Conservation (phyloP, 2,797 vertebrate genomes). For the Macropus fuliginosus region DNA sequence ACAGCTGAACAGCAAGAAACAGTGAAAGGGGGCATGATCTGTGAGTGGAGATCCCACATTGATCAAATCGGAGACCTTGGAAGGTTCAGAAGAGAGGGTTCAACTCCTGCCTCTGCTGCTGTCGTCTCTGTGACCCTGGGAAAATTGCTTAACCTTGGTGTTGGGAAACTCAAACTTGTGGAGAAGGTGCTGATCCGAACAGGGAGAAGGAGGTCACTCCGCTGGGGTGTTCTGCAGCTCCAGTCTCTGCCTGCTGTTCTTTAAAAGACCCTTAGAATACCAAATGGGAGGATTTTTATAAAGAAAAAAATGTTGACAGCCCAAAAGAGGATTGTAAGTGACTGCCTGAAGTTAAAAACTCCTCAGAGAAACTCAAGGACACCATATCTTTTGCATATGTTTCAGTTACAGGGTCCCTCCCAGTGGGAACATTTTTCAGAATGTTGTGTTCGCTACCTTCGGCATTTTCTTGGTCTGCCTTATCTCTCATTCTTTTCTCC, state of each 20-base stretch:
- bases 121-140: not conserved
- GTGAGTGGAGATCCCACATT: not conserved
- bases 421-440: constrained; percentile 61
- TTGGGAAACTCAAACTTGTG: not conserved
- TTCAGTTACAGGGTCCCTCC: constrained; percentile 53
- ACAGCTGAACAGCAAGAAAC: not conserved
- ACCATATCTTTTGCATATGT: constrained; percentile 49
- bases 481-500: constrained; percentile 65
- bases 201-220: not conserved
- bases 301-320: constrained; percentile 56
- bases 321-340: not conserved
- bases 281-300: constrained; percentile 52
- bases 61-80: not conserved
- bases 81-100: not conserved
- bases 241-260: not conserved
- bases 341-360: constrained; percentile 20
- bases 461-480: constrained; percentile 63
- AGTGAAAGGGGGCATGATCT: not conserved
- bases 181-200: not conserved
- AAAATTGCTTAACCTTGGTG: not conserved
- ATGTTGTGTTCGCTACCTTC: constrained; percentile 28
- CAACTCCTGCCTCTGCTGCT: not conserved
- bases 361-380: constrained; percentile 56
- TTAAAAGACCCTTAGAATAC: constrained; percentile 49
- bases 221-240: not conserved